Conservation (phyloP, 2,888 invertebrate genomes). For the Alviniconcha strummeri region DNA sequence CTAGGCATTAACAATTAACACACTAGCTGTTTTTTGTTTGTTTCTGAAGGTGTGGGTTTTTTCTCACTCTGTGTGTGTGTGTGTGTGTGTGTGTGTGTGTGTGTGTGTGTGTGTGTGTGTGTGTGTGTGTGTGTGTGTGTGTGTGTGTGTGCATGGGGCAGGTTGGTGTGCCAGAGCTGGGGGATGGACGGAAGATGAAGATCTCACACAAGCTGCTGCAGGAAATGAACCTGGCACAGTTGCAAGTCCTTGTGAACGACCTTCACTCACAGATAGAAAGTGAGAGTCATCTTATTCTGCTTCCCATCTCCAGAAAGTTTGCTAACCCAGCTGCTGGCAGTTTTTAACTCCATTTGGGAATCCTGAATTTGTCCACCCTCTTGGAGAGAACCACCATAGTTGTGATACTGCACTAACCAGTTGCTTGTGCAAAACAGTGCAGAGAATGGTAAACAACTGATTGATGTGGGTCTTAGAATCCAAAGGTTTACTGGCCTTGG, state of each 20-base stretch:
- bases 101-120: not conserved
- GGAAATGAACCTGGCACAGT: constrained; percentile 94
- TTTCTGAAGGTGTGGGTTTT: not conserved
- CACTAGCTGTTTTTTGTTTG: not conserved
- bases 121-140: not conserved
- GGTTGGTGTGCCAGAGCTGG: constrained; percentile 84
- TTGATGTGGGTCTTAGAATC: no score
- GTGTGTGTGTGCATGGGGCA: constrained; percentile 60
- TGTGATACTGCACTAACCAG: not conserved
- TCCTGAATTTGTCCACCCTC: no score
- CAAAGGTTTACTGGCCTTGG: no score
- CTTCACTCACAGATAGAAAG: constrained; percentile 93
- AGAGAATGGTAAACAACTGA: no score
- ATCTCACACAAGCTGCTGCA: constrained; percentile 86
- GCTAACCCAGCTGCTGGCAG: not conserved
- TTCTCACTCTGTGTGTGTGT: not conserved
- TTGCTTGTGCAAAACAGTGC: no score
- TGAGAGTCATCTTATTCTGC: constrained; percentile 62
- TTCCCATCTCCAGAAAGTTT: not conserved
- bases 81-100: not conserved
- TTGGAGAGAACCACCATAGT: no score
- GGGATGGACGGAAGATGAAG: constrained; percentile 83
- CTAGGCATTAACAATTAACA: not conserved
- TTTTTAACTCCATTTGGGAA: not conserved
- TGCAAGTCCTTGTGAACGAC: constrained; percentile 95